Base-by-base conservation (phyloP, 2,797 vertebrate genomes). In the Chelonia mydas region DNA sequence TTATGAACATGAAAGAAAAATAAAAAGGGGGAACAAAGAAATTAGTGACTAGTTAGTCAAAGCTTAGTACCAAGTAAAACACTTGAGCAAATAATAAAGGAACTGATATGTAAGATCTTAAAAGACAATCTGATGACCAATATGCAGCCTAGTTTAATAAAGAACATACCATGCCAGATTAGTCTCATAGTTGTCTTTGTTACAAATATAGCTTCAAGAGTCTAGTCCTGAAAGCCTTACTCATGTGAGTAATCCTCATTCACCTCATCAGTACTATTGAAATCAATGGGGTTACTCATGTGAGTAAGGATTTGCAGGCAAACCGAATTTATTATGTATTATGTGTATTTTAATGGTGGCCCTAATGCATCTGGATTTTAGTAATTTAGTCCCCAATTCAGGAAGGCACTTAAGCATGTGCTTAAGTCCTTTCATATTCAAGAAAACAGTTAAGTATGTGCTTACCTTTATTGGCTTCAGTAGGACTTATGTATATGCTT, bases 1-100 rank as follows among this genome's bases (percentile, higher is more conserved):
- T 87, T 84, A 81, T 87, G 37, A 94, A 47, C 47, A 78, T 45
- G 79, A 95, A 96, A 53, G 16, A 92, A 93, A 49, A 90, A 93
- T 83, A 96, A 79, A 93, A 92, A 77, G 55, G 74, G 17, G 87
- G 41, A 57, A 54, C 74, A 10, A 81, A 41, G 83, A 94, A 93
- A 90, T 61, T 17, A n/a, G 19, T 93, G 92, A 88, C 33, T 31
- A 27, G 2, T 84, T 93, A 86, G 81, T 87, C 87, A 78, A 83
- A 83, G 50, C 54, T 68, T 72, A 89, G 51, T 90, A 55, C 53
- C 3, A 7, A 51, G 76, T 31, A 92, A 92, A 90, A 84, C 54
- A n/a, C 33, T 27, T 50, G 74, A 92, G 78, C 15, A 91, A 91
- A 72, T 90, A 45, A 54, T 90, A 90, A 80, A 72, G 50, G 47